Percentiles rank a stretch among this genome's conserved stretches.
Evolutionary conservation across 2,113 vertebrate species (phyloP).

Genomic region (Gymnarchus niloticus): DNA sequence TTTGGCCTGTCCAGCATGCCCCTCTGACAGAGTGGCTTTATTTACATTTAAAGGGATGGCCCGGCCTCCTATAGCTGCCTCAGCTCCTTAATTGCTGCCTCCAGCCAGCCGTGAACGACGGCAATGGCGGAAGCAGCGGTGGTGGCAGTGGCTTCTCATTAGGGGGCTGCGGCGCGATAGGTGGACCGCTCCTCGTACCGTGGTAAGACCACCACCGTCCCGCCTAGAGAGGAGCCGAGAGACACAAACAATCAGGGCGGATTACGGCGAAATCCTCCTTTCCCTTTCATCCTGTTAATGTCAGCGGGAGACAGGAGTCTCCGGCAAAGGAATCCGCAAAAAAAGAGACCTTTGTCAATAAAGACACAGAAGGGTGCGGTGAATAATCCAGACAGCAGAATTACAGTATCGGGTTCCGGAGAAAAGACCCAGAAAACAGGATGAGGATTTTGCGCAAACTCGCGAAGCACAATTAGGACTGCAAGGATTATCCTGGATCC

Average conservation of each 20-base stretch:
- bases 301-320: background rate
- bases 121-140: slow-evolving; percentile 58
- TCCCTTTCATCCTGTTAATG: slow-evolving; percentile 18
- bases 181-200: background rate
- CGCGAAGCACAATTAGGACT: background rate
- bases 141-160: slow-evolving; percentile 53
- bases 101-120: slow-evolving; percentile 67
- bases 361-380: background rate
- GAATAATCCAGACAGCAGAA: slow-evolving; percentile 20
- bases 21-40: slow-evolving; percentile 60
- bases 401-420: background rate
- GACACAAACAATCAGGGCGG: slow-evolving; percentile 22
- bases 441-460: slow-evolving; percentile 11
- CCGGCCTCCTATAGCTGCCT: slow-evolving; percentile 62
- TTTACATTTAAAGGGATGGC: slow-evolving; percentile 73
- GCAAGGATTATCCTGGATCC: background rate
- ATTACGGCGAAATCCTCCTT: slow-evolving; percentile 12
- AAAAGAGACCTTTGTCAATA: background rate
- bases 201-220: background rate
- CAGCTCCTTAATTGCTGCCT: slow-evolving; percentile 66
- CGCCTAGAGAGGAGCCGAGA: background rate
- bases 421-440: background rate
- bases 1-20: slow-evolving; percentile 58
- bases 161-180: slow-evolving; percentile 26
- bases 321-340: background rate